Conservation (phyloP, 37 sponge, comb jelly and placozoan genomes). For the Mnemiopsis leidyi region DNA sequence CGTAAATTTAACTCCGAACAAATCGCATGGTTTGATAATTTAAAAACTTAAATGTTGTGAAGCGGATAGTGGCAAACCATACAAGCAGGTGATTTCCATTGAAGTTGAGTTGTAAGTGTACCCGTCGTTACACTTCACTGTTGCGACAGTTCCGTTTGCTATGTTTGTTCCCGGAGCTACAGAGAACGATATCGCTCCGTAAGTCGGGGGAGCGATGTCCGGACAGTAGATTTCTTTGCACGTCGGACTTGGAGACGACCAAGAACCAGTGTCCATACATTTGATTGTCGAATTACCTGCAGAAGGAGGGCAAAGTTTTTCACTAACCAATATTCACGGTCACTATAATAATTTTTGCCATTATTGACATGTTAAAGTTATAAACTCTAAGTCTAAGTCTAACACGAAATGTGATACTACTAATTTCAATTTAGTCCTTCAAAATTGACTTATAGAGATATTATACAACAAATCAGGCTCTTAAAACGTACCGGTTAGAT, state of each 20-base stretch:
- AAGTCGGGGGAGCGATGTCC: not conserved
- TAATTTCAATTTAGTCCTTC: too few species aligned
- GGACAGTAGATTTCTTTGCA: conserved; percentile 2
- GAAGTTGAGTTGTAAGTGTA: not conserved
- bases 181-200: not conserved
- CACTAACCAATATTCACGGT: too few species aligned
- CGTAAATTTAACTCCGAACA: too few species aligned
- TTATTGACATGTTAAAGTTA: too few species aligned
- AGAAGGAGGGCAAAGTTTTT: not conserved
- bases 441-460: too few species aligned
- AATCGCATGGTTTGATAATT: too few species aligned
- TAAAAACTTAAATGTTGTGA: too few species aligned
- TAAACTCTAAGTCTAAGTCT: too few species aligned
- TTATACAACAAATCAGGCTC: too few species aligned
- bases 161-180: not conserved
- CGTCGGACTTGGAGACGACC: not conserved
- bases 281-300: not conserved
- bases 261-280: not conserved
- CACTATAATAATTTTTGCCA: too few species aligned
- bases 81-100: not conserved
- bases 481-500: not conserved
- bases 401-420: too few species aligned
- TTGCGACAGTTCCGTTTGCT: not conserved
- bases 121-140: not conserved
- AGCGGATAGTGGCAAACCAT: not conserved